Conservation (phyloP, 2,113 vertebrate genomes). For the Ctenodactylus gundi region DNA sequence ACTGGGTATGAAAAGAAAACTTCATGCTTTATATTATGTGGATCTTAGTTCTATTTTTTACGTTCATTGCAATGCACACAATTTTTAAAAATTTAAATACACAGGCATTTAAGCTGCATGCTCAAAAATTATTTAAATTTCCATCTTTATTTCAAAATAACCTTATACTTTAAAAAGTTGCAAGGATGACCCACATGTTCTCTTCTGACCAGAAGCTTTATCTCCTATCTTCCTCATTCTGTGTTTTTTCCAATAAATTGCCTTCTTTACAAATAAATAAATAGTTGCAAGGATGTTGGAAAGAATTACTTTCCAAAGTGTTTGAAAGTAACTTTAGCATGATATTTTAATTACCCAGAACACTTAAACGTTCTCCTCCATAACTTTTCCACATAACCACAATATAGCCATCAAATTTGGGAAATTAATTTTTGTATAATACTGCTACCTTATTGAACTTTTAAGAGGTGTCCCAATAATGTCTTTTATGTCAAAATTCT, state of each 20-base stretch:
- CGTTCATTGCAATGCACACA: neutral
- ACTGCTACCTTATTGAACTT: neutral
- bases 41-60: neutral
- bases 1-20: neutral
- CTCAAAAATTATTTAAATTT: neutral
- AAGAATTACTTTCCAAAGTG: neutral
- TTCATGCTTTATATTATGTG: neutral
- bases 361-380: neutral
- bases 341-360: neutral
- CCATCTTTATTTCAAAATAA: slow-evolving; percentile 1
- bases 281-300: neutral
- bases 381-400: neutral
- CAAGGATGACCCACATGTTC: too few relatives aligned
- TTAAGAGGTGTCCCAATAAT: neutral
- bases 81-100: neutral
- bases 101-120: neutral
- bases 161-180: neutral
- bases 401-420: neutral
- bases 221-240: too few relatives aligned
- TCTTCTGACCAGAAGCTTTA: too few relatives aligned
- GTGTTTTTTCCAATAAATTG: too few relatives aligned
- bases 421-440: neutral
- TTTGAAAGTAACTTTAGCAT: neutral
- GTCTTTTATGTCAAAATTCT: neutral
- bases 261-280: too few relatives aligned